Evolutionary conservation across 2,113 vertebrate genomes (phyloP).

Genomic region (Heterotis niloticus): DNA sequence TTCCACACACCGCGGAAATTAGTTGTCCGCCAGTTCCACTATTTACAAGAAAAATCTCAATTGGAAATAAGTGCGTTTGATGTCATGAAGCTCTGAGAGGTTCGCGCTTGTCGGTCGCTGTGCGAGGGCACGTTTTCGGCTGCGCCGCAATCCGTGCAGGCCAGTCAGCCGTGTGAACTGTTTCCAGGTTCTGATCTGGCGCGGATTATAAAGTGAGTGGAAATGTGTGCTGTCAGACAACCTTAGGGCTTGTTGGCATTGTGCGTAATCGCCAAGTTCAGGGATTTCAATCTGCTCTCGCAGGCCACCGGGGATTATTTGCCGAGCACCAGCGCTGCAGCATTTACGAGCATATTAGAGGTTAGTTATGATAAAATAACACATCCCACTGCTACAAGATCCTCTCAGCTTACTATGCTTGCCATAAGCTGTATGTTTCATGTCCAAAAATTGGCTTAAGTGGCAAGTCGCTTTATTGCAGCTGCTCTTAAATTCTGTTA

Average conservation of each 20-base stretch:
- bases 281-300: background rate
- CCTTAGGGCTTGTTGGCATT: background rate
- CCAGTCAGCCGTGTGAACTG: background rate
- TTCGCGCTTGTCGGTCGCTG: background rate
- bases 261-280: background rate
- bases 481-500: too few species aligned
- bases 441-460: too few species aligned
- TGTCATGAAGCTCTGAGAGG: background rate
- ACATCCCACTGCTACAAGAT: too few species aligned
- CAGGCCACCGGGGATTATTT: background rate
- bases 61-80: background rate
- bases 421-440: too few species aligned
- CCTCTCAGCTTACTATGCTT: too few species aligned
- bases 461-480: too few species aligned
- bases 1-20: too few species aligned
- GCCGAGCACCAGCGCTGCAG: background rate
- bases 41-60: background rate
- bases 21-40: too few species aligned
- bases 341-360: background rate
- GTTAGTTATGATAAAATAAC: background rate
- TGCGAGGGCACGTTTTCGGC: background rate
- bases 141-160: background rate
- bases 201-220: background rate
- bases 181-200: background rate
- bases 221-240: background rate